phyloP scores from a whole-genome alignment of 1,140 invertebrate species.

The Hesperophylax magnus region DNA sequence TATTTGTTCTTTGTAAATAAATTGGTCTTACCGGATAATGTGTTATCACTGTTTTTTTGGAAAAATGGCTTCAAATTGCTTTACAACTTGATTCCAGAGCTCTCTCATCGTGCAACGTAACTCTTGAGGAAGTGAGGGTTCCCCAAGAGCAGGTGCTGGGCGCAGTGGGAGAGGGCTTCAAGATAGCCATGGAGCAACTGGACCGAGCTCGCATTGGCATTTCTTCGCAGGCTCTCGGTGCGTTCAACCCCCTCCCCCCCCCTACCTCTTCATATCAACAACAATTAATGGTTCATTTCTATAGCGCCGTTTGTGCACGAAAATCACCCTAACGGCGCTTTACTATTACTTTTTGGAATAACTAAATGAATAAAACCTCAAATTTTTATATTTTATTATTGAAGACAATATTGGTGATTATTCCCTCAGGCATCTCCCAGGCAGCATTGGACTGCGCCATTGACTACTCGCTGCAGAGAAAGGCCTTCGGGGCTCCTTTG shows the following conservation, averaged over 20 bases:
- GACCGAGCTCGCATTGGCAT: conserved; percentile 88
- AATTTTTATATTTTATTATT: too few species aligned
- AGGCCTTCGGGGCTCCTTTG: conserved; percentile 85
- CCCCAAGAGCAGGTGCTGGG: conserved; percentile 76
- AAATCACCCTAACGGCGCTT: too few species aligned
- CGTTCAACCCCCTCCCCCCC: conserved; percentile 29
- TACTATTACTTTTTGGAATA: too few species aligned
- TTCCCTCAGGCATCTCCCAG: conserved; percentile 79
- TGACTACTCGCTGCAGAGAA: conserved; percentile 84
- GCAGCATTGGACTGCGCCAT: conserved; percentile 89
- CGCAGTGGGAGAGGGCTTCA: conserved; percentile 81
- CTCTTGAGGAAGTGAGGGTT: conserved; percentile 81
- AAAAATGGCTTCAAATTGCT: too few species aligned
- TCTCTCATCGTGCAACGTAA: conserved; percentile 82
- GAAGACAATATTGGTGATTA: too few species aligned
- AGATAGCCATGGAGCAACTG: conserved; percentile 87
- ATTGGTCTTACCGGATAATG: too few species aligned
- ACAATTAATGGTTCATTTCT: too few species aligned
- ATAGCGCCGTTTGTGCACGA: too few species aligned
- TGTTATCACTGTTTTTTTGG: too few species aligned
- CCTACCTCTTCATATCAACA: too few species aligned
- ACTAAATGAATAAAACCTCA: too few species aligned
- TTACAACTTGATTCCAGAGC: conserved; percentile 79
- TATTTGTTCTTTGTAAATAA: too few species aligned
- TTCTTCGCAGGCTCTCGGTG: conserved; percentile 82